Base-by-base conservation (phyloP, 1,140 invertebrate genomes). In the Venustaconcha ellipsiformis region DNA sequence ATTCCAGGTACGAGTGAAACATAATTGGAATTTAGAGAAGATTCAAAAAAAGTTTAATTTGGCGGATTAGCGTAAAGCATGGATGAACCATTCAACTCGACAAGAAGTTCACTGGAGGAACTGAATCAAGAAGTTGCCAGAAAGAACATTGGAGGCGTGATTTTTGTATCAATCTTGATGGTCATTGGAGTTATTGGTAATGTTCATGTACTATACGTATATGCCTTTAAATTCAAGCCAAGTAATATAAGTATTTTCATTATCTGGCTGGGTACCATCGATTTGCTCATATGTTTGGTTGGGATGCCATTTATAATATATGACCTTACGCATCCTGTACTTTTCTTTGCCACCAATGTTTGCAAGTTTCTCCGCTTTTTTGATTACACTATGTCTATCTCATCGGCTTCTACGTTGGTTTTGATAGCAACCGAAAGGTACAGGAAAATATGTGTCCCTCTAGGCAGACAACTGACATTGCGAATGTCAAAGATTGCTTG, bases 11-110 rank as follows among this genome's bases (percentile, higher is more conserved):
- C 37, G 37, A 48, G 6, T 11, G 37, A 48, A 48, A 48, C 0
- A 6, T 2, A 8, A 48, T 8, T 48, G 11, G 1, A 6, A 48
- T 48, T 48, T 0, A 48, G 37, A 48, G 37, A 1, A 48, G 4
- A 48, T 48, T 48, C 0, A 48, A 2, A 48, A 48, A 48, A 0
- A 8, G 37, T 11, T 48, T 11, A 48, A 48, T 48, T 48, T 48
- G 6, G 37, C 4, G 37, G 37, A 6, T 48, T 48, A 48, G 11
- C 8, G 4, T 11, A 6, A 48, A 0, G 97, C 98, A 88, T 96
- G 95, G 94, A 92, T 95, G 78, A 96, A 97, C 88, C 93, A 95
- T 0, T 93, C 94, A 4, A 94, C 95, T 2, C 37, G 37, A 48
- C 37, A 8, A 48, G 37, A 48, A 48, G 4, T 8, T 48, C 37